phyloP scores from a whole-genome alignment of 1,140 invertebrate genomes.

The Leptinotarsa defecta region DNA sequence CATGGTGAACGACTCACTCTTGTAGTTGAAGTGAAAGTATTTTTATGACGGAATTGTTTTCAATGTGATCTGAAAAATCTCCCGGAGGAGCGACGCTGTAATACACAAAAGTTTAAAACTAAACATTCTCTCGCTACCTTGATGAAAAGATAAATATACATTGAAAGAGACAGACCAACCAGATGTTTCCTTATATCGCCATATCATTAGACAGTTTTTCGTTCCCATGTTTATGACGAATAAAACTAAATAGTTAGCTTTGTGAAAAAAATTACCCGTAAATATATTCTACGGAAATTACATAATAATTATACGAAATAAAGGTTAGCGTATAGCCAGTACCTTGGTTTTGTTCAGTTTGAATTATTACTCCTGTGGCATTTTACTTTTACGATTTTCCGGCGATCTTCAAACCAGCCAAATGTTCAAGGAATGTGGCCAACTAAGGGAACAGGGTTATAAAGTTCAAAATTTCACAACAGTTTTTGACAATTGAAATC shows the following conservation, averaged over 20 bases:
- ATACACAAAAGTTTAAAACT: background rate
- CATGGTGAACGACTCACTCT: too few species aligned
- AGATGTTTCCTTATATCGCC: conserved; percentile 2
- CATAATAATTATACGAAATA: conserved; percentile 4
- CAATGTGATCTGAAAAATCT: background rate
- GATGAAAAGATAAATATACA: conserved; percentile 2
- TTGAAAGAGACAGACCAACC: background rate
- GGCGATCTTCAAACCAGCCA: background rate
- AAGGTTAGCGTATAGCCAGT: background rate
- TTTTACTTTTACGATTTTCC: background rate
- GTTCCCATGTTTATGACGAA: background rate
- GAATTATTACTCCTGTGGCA: background rate
- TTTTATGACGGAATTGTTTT: too few species aligned
- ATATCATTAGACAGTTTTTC: conserved; percentile 2
- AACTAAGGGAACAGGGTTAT: too few species aligned
- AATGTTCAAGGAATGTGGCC: too few species aligned
- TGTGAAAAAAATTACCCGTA: background rate
- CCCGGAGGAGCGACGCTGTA: background rate
- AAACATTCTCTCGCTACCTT: conserved; percentile 4
- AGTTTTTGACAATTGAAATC: too few species aligned
- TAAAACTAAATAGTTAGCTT: background rate
- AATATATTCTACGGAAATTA: conserved; percentile 5
- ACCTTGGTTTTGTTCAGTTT: background rate
- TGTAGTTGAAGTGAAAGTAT: too few species aligned
- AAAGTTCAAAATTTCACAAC: too few species aligned